These are phyloP conservation scores for Enteromius thamalakanensis DNA, from an alignment of 2,797 vertebrate genomes.

Conservation along the genomic window DNA sequence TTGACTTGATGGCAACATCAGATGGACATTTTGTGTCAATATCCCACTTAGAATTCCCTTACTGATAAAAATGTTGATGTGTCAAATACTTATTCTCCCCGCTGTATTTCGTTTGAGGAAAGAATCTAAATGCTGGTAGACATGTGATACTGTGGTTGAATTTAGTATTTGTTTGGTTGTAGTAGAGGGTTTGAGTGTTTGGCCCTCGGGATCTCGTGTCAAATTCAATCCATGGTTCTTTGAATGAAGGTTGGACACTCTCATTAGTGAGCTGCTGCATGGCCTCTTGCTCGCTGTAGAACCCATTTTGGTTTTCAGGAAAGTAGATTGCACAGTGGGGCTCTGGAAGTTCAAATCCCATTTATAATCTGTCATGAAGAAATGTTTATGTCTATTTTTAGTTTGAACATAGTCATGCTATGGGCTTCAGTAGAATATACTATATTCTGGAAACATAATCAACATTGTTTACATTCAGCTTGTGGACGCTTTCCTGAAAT, in stretches of 20 bases:
- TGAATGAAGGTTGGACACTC: conserved; percentile 7
- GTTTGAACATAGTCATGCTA: background rate
- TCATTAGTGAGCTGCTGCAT: conserved; percentile 18
- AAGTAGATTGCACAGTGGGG: background rate
- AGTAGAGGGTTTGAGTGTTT: background rate
- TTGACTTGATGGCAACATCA: too few species aligned
- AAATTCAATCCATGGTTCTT: conserved; percentile 6
- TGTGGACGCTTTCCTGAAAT: too few species aligned
- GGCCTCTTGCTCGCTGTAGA: background rate
- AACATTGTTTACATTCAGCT: too few species aligned
- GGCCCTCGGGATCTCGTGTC: conserved; percentile 9
- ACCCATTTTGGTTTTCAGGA: background rate
- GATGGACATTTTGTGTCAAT: too few species aligned
- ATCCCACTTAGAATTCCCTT: too few species aligned
- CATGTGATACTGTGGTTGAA: background rate
- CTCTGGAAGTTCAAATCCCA: background rate
- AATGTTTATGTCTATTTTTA: background rate
- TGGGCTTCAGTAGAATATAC: background rate
- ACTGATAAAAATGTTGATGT: too few species aligned
- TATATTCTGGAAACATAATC: background rate
- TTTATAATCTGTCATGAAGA: conserved; percentile 9
- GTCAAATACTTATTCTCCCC: too few species aligned
- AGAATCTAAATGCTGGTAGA: background rate
- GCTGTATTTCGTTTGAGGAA: background rate
- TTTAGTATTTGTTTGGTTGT: background rate